These are phyloP conservation scores for Microchrysa polita DNA, from an alignment of 2,888 invertebrate species.

Conservation along the genomic window DNA sequence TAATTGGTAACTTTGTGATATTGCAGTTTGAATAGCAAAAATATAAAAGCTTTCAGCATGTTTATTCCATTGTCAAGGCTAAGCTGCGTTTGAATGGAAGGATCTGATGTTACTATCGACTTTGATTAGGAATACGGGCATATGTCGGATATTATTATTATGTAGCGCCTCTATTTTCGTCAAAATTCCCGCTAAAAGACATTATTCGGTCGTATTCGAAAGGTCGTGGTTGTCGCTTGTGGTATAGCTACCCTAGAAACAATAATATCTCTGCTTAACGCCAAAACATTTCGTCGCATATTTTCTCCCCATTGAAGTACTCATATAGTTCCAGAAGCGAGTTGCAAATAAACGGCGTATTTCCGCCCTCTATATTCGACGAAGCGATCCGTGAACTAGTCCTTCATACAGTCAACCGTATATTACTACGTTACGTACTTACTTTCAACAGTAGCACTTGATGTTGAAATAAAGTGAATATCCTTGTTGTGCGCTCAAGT, in stretches of 20 bases:
- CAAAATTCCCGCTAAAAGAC: background rate
- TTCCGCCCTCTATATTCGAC: conserved; percentile 46
- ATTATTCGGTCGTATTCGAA: conserved; percentile 1
- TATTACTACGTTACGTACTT: no score
- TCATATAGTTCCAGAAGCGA: conserved; percentile 36
- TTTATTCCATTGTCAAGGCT: no score
- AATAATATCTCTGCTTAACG: background rate
- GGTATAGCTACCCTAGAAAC: background rate
- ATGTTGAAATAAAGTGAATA: conserved; percentile 49
- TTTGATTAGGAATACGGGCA: no score
- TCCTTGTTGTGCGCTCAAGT: conserved; percentile 49
- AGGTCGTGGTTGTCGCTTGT: background rate
- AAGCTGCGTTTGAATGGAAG: no score
- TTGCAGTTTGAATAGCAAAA: no score
- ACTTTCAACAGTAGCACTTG: conserved; percentile 6
- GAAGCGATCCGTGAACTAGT: conserved; percentile 47
- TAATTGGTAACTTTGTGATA: no score
- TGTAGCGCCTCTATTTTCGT: background rate
- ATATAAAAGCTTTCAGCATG: no score
- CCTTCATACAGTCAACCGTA: conserved; percentile 28
- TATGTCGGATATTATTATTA: background rate
- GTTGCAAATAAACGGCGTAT: conserved; percentile 44
- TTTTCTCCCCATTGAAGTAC: conserved; percentile 30
- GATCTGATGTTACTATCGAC: no score
- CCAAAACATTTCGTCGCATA: background rate